A percentile compares a stretch with the other conserved stretches of the same genome.
phyloP scores from a whole-genome alignment of 2,113 vertebrate genomes.

The Platycercus adscitus region DNA sequence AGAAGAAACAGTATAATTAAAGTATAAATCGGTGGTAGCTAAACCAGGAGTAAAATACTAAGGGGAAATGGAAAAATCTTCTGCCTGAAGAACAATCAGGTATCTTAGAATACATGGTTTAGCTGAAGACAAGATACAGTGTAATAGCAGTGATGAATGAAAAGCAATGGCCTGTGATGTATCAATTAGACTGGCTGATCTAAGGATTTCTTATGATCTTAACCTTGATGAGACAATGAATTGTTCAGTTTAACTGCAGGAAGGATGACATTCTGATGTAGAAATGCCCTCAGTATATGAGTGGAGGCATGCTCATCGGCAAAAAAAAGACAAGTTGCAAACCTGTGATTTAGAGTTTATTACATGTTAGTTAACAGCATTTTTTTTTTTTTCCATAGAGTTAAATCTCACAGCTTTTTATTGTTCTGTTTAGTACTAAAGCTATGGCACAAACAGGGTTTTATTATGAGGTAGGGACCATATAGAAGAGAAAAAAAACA shows the following conservation, averaged over 20 bases:
- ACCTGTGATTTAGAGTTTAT: background rate
- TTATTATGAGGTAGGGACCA: background rate
- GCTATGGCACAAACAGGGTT: background rate
- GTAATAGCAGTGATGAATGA: background rate
- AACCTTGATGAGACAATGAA: background rate
- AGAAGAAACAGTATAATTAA: background rate
- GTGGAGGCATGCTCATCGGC: background rate
- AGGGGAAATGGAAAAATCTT: background rate
- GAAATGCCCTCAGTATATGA: background rate
- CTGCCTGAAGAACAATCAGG: background rate
- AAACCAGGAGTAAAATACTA: background rate
- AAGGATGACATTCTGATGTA: background rate
- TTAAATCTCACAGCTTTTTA: background rate
- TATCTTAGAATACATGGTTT: background rate
- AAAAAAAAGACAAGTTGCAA: background rate
- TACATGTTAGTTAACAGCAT: background rate
- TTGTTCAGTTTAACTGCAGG: background rate
- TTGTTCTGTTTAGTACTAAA: background rate
- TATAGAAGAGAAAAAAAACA: background rate
- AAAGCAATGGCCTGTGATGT: background rate
- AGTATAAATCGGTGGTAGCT: background rate
- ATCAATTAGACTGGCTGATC: background rate
- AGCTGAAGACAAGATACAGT: background rate
- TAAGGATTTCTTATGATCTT: background rate
- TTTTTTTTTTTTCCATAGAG: background rate